Conservation (phyloP, 2,888 invertebrate genomes). For the Morpho helenor region DNA sequence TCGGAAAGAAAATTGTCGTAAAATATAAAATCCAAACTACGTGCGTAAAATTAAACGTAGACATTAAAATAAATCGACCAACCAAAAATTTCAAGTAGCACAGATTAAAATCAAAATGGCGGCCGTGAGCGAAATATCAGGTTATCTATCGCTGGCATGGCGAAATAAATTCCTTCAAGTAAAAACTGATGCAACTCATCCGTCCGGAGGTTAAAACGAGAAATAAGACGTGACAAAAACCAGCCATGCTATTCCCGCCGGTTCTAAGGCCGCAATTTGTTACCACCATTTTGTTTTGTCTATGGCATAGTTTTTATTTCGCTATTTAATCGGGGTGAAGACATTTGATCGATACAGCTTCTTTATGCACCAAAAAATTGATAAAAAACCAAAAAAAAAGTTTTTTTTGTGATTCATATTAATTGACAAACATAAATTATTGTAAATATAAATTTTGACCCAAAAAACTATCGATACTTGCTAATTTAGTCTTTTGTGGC, state of each 20-base stretch:
- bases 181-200: conserved; percentile 66
- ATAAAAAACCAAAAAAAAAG: too few species aligned
- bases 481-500: not conserved
- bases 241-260: conserved; percentile 36
- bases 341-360: conserved; percentile 5
- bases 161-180: conserved; percentile 46
- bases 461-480: too few species aligned
- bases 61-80: conserved; percentile 9
- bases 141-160: conserved; percentile 45
- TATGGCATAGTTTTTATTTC: conserved; percentile 32
- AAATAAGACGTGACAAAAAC: conserved; percentile 52
- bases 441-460: too few species aligned
- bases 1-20: not conserved
- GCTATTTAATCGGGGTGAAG: conserved; percentile 2
- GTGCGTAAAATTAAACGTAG: conserved; percentile 2
- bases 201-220: conserved; percentile 53
- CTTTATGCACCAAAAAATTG: too few species aligned
- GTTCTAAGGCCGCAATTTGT: conserved; percentile 44
- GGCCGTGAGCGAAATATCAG: conserved; percentile 49
- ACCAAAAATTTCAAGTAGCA: conserved; percentile 62
- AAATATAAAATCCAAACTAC: not conserved
- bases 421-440: not conserved
- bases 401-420: too few species aligned
- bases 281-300: conserved; percentile 53
- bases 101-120: conserved; percentile 68